Evolutionary conservation across 2,113 vertebrate species (phyloP).

Genomic region (Actinemys pallida): DNA sequence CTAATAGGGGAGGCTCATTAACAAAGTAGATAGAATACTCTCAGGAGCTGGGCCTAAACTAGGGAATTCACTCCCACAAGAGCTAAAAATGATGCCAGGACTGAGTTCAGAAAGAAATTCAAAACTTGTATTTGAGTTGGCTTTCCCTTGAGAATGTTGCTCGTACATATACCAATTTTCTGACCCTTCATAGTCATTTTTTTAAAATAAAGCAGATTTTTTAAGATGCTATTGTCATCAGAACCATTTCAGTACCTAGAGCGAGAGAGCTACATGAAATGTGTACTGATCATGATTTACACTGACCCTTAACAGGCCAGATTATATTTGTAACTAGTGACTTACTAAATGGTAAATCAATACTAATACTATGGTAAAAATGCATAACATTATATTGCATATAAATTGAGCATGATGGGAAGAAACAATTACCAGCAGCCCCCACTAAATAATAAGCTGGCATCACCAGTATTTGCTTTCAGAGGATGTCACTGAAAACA

Average conservation of each 20-base stretch:
- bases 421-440: slow-evolving; percentile 44
- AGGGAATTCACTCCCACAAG: neutral
- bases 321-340: neutral
- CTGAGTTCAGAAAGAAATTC: neutral
- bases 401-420: slow-evolving; percentile 50
- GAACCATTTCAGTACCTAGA: neutral
- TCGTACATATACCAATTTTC: neutral
- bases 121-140: accelerated
- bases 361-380: neutral
- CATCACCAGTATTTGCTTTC: slow-evolving; percentile 56
- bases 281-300: neutral
- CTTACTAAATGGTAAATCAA: slow-evolving; percentile 17
- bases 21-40: neutral
- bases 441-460: slow-evolving; percentile 31
- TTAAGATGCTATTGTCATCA: neutral
- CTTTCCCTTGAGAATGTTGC: neutral
- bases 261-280: neutral
- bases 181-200: neutral
- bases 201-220: neutral
- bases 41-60: neutral
- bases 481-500: slow-evolving; percentile 56
- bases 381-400: slow-evolving; percentile 47
- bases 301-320: neutral
- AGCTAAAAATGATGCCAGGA: neutral
- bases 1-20: too few species aligned